phyloP scores from a whole-genome alignment of 2,888 invertebrate species.

The Ectemnius continuus region DNA sequence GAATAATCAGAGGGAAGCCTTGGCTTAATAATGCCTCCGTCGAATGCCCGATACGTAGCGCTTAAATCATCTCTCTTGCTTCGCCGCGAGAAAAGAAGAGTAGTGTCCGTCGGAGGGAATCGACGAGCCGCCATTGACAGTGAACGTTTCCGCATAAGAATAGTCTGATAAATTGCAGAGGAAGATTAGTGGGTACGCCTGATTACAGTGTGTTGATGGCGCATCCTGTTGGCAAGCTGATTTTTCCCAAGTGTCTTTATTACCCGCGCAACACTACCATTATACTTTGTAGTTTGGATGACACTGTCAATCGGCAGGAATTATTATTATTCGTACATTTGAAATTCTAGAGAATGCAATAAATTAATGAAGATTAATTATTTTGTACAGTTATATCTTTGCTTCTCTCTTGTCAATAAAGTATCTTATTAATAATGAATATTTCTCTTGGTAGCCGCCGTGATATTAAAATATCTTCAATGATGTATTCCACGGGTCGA shows the following conservation, averaged over 20 bases:
- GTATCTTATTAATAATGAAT: background rate
- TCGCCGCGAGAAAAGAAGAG: slow-evolving; percentile 16
- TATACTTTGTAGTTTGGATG: background rate
- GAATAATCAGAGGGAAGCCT: slow-evolving; percentile 48
- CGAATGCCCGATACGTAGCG: slow-evolving; percentile 36
- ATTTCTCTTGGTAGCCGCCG: too few relatives aligned
- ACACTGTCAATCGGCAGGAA: too few relatives aligned
- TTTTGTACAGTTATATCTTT: background rate
- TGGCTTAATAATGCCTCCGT: slow-evolving; percentile 45
- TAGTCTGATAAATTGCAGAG: slow-evolving; percentile 31
- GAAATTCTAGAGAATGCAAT: background rate
- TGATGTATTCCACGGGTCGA: too few relatives aligned
- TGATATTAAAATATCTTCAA: too few relatives aligned
- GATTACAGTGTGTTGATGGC: background rate
- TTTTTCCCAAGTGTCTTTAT: background rate
- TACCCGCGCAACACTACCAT: background rate
- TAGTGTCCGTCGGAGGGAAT: slow-evolving; percentile 18
- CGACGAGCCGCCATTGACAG: slow-evolving; percentile 27
- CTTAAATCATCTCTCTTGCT: slow-evolving; percentile 24
- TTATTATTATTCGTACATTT: background rate
- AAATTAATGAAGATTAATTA: background rate
- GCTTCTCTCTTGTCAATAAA: background rate
- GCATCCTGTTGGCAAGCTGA: background rate
- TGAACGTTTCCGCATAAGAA: slow-evolving; percentile 28
- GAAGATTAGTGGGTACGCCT: slow-evolving; percentile 34